These are phyloP conservation scores for Idris sp. DNA, from an alignment of 1,140 invertebrate genomes.

Conservation along the genomic window DNA sequence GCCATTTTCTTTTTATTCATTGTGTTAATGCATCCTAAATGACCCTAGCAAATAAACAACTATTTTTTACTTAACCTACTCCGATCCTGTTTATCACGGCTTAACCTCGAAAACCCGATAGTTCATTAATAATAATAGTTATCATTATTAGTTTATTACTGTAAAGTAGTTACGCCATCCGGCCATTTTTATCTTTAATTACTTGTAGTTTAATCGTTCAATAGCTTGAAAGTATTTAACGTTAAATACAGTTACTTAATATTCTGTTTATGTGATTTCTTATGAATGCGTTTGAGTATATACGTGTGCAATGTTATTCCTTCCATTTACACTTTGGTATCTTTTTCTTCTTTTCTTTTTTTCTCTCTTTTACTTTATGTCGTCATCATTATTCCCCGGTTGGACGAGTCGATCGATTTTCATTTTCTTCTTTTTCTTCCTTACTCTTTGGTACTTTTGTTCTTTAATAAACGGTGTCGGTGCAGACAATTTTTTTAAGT, in stretches of 20 bases:
- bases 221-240: conserved; percentile 78
- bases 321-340: conserved; percentile 55
- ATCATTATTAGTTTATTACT: conserved; percentile 76
- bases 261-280: conserved; percentile 74
- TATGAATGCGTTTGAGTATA: conserved; percentile 76
- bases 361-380: conserved; percentile 56
- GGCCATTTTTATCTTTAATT: conserved; percentile 72
- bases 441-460: conserved; percentile 4
- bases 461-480: conserved; percentile 45
- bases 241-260: conserved; percentile 78
- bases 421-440: conserved; percentile 7
- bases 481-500: conserved; percentile 43
- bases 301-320: conserved; percentile 74
- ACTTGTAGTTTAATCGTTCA: conserved; percentile 78
- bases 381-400: conserved; percentile 60
- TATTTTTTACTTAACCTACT: conserved; percentile 69
- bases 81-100: conserved; percentile 74
- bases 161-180: conserved; percentile 69
- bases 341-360: too few species aligned
- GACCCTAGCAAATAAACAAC: conserved; percentile 76
- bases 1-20: too few species aligned
- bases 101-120: conserved; percentile 76
- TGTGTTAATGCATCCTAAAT: conserved; percentile 67
- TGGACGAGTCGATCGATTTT: conserved; percentile 65
- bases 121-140: conserved; percentile 75